These are phyloP conservation scores for Micromussa lordhowensis DNA, from an alignment of 92 coral and sea anemone genomes.

Conservation along the genomic window DNA sequence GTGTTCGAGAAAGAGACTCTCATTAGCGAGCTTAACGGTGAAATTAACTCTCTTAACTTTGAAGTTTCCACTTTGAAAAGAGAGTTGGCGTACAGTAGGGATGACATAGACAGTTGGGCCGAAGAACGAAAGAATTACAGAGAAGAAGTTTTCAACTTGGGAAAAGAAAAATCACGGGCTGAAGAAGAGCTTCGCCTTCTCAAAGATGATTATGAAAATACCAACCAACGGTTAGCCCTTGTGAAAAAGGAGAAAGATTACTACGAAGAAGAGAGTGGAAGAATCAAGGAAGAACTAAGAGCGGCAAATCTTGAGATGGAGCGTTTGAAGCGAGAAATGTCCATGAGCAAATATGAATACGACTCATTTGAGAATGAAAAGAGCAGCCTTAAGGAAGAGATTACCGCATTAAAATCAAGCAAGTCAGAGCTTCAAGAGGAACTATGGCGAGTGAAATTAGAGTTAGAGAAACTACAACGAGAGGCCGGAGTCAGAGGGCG, in stretches of 20 bases:
- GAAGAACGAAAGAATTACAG: conserved; percentile 51
- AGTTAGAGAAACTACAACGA: conserved; percentile 47
- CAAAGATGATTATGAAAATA: conserved; percentile 66
- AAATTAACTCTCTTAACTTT: conserved; percentile 36
- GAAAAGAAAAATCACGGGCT: conserved; percentile 65
- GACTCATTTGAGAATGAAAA: conserved; percentile 67
- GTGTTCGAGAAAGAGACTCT: conserved; percentile 42
- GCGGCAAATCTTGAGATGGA: conserved; percentile 61
- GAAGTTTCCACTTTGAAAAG: conserved; percentile 44
- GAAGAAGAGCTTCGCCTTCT: conserved; percentile 73
- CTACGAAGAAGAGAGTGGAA: conserved; percentile 54
- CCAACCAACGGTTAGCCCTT: conserved; percentile 49
- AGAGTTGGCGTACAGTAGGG: conserved; percentile 32
- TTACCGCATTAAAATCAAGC: conserved; percentile 41
- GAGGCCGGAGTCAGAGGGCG: conserved; percentile 23
- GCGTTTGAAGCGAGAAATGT: conserved; percentile 58
- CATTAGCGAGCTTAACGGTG: conserved; percentile 35
- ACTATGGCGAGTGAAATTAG: conserved; percentile 46
- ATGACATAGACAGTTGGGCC: conserved; percentile 51
- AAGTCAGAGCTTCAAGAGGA: conserved; percentile 58
- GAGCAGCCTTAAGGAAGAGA: conserved; percentile 62
- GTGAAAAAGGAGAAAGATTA: conserved; percentile 31
- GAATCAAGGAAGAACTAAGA: conserved; percentile 53
- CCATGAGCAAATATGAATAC: conserved; percentile 52
- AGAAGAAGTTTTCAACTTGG: conserved; percentile 54